These are phyloP conservation scores for Protodeltote pygarga DNA, from an alignment of 2,888 invertebrate genomes.

Conservation along the genomic window DNA sequence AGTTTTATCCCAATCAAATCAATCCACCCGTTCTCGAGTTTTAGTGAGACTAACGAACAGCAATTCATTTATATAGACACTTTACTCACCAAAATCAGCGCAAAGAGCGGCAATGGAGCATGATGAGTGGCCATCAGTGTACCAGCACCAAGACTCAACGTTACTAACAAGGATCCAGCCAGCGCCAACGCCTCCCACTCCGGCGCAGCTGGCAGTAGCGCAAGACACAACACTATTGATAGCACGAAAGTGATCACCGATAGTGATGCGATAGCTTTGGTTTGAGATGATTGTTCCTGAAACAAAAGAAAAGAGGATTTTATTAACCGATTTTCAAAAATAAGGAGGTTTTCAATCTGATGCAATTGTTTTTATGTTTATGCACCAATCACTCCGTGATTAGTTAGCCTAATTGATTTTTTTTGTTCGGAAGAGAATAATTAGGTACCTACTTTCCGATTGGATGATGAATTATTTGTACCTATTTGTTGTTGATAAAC, in stretches of 20 bases:
- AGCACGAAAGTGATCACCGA: conserved; percentile 84
- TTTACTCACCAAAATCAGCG: conserved; percentile 89
- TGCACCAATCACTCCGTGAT: too few relatives aligned
- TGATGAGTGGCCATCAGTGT: conserved; percentile 88
- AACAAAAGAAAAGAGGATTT: conserved; percentile 58
- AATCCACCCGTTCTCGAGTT: too few relatives aligned
- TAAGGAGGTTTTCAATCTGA: too few relatives aligned
- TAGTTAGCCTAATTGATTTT: too few relatives aligned
- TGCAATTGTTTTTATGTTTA: too few relatives aligned
- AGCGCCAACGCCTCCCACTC: conserved; percentile 88
- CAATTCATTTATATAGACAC: neutral
- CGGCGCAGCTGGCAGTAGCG: conserved; percentile 87
- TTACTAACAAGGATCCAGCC: conserved; percentile 88
- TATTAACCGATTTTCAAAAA: too few relatives aligned
- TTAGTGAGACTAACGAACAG: too few relatives aligned
- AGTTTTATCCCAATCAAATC: too few relatives aligned
- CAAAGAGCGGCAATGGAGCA: conserved; percentile 91
- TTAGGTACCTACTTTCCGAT: too few relatives aligned
- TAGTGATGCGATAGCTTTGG: conserved; percentile 78
- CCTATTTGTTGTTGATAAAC: too few relatives aligned
- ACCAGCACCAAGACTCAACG: conserved; percentile 86
- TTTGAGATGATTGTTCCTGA: conserved; percentile 84
- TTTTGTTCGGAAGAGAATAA: too few relatives aligned
- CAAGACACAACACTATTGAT: conserved; percentile 81
- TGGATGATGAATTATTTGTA: too few relatives aligned